Conservation (phyloP, 2,888 invertebrate species). For the Lepidochrysops patricia region DNA sequence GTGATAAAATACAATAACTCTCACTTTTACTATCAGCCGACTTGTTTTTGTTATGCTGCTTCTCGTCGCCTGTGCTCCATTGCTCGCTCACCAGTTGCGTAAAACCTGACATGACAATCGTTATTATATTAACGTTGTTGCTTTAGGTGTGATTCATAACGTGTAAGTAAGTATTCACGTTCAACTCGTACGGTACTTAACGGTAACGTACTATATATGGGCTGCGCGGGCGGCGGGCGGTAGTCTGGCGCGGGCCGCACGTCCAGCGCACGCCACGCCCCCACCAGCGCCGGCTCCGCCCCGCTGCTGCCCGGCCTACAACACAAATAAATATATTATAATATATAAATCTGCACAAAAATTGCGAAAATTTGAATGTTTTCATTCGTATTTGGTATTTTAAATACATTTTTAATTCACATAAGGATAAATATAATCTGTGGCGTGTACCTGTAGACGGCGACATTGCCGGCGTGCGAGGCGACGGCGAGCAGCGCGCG, state of each 20-base stretch:
- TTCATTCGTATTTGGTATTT: too few relatives aligned
- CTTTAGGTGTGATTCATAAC: background rate
- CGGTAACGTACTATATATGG: conserved; percentile 59
- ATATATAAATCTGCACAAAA: too few relatives aligned
- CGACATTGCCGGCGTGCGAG: conserved; percentile 84
- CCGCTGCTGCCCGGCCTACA: conserved; percentile 41
- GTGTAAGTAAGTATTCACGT: too few relatives aligned
- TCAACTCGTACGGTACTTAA: too few relatives aligned
- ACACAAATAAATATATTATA: too few relatives aligned
- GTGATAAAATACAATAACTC: too few relatives aligned
- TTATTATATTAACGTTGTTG: conserved; percentile 12
- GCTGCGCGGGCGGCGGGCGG: conserved; percentile 61
- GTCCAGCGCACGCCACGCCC: conserved; percentile 87
- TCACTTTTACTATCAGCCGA: conserved; percentile 31
- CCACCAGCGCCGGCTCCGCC: conserved; percentile 70
- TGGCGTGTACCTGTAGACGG: conserved; percentile 72
- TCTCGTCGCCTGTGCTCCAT: conserved; percentile 49
- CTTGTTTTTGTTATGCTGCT: conserved; percentile 34
- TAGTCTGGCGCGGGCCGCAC: conserved; percentile 65
- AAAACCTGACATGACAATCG: conserved; percentile 41
- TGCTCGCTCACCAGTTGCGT: conserved; percentile 65
- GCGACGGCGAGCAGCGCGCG: conserved; percentile 83
- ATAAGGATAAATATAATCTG: too few relatives aligned
- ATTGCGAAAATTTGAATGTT: too few relatives aligned
- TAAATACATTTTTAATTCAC: too few relatives aligned